These are phyloP conservation scores for Hirtodrosophila trivittata DNA, from an alignment of 2,888 invertebrate species.

Conservation along the genomic window DNA sequence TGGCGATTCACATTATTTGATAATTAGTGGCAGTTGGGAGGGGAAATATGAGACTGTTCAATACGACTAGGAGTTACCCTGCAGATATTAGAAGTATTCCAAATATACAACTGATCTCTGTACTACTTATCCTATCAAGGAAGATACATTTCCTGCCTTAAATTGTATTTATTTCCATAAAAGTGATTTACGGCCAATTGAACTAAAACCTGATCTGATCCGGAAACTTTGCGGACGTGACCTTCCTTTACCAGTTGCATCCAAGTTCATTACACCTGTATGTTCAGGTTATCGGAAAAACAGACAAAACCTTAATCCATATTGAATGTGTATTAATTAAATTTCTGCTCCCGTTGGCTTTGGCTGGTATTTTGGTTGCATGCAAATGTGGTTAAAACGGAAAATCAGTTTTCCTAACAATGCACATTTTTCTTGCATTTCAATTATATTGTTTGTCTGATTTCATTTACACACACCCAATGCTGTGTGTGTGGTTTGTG, in stretches of 20 bases:
- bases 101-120: too few species aligned
- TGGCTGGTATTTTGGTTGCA: constrained; percentile 13
- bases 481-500: constrained; percentile 1
- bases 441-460: constrained; percentile 14
- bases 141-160: too few species aligned
- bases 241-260: too few species aligned
- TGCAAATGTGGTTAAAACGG: constrained; percentile 42
- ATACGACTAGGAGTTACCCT: constrained; percentile 6
- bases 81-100: not conserved
- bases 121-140: too few species aligned
- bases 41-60: too few species aligned
- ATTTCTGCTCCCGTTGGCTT: constrained; percentile 12
- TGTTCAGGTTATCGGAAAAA: too few species aligned
- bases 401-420: constrained; percentile 25
- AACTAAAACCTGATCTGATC: too few species aligned
- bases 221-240: too few species aligned
- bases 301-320: constrained; percentile 2
- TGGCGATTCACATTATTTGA: constrained; percentile 32
- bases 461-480: constrained; percentile 8
- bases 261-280: too few species aligned
- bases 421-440: constrained; percentile 22
- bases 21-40: constrained; percentile 51
- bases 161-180: too few species aligned
- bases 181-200: too few species aligned
- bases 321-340: constrained; percentile 43